A percentile compares a stretch with the other conserved stretches of the same genome.
Conservation (phyloP, 2,888 invertebrate species). For the Neoscelio sp. region DNA sequence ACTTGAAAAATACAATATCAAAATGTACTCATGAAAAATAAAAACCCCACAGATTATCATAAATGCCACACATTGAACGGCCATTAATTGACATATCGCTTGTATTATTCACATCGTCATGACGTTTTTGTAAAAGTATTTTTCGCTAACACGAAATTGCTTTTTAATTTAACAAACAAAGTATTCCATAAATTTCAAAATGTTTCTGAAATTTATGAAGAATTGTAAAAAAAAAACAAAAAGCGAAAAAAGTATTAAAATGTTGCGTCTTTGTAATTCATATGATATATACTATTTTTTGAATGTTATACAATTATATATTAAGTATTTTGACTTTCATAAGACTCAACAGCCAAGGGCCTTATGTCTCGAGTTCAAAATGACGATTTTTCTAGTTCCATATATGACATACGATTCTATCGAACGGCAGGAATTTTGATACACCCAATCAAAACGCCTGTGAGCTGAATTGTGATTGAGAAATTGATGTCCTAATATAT, state of each 20-base stretch:
- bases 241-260: slow-evolving; percentile 48
- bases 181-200: slow-evolving; percentile 45
- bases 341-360: slow-evolving; percentile 65
- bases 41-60: too few relatives aligned
- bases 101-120: slow-evolving; percentile 5
- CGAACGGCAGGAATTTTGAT: slow-evolving; percentile 30
- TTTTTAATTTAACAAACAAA: slow-evolving; percentile 30
- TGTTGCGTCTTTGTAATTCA: slow-evolving; percentile 58
- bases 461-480: slow-evolving; percentile 39
- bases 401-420: slow-evolving; percentile 21
- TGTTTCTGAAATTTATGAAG: slow-evolving; percentile 33
- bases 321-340: slow-evolving; percentile 48
- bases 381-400: slow-evolving; percentile 52
- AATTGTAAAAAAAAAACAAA: slow-evolving; percentile 20
- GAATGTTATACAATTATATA: slow-evolving; percentile 62
- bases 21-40: too few relatives aligned
- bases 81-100: slow-evolving; percentile 13
- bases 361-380: slow-evolving; percentile 41
- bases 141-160: slow-evolving; percentile 24
- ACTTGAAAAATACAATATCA: too few relatives aligned
- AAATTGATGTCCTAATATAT: slow-evolving; percentile 13
- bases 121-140: slow-evolving; percentile 32
- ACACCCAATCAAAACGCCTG: slow-evolving; percentile 56
- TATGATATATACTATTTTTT: slow-evolving; percentile 61
- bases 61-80: neutral